Evolutionary conservation across 2,888 invertebrate genomes (phyloP).

Genomic region (Hydropsyche betteni): DNA sequence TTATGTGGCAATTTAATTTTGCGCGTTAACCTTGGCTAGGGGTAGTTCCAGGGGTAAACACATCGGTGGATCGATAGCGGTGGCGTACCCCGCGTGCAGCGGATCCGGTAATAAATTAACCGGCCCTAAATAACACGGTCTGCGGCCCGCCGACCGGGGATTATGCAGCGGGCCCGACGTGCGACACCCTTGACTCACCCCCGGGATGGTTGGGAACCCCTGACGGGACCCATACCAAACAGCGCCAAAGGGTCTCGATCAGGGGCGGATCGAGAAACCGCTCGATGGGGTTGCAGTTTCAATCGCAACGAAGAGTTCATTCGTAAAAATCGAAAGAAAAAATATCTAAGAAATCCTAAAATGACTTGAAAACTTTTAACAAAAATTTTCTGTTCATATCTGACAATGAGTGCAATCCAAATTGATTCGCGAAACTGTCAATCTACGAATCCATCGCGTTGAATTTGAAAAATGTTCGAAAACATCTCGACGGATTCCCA

Average conservation of each 20-base stretch:
- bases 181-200: conserved; percentile 39
- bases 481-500: too few species aligned
- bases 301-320: not conserved
- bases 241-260: too few species aligned
- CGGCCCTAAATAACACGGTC: conserved; percentile 57
- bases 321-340: not conserved
- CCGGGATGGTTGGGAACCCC: not conserved
- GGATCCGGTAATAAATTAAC: conserved; percentile 62
- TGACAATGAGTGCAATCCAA: not conserved
- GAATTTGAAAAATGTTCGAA: too few species aligned
- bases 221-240: too few species aligned
- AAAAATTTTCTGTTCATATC: too few species aligned
- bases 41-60: conserved; percentile 44
- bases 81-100: conserved; percentile 59
- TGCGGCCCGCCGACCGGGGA: conserved; percentile 47
- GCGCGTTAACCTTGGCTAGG: conserved; percentile 33
- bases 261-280: not conserved
- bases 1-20: conserved; percentile 39
- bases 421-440: conserved; percentile 8
- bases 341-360: too few species aligned
- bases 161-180: conserved; percentile 45
- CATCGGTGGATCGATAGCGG: conserved; percentile 57
- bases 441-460: too few species aligned
- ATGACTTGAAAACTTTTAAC: too few species aligned
- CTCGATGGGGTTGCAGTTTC: not conserved